phyloP scores from a whole-genome alignment of 2,888 invertebrate species.

The Apotomis turbidana region DNA sequence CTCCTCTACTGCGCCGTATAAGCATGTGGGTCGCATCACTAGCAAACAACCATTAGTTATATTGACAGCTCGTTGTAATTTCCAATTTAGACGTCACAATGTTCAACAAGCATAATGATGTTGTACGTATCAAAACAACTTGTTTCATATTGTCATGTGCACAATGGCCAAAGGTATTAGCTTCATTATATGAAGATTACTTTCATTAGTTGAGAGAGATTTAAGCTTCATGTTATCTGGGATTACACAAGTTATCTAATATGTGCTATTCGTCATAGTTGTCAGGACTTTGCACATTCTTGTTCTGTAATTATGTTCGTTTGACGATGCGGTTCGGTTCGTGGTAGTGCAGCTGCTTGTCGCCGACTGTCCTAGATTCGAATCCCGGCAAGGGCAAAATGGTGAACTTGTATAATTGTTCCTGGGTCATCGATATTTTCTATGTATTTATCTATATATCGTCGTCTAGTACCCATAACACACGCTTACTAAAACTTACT shows the following conservation, averaged over 20 bases:
- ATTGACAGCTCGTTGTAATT: slow-evolving; percentile 61
- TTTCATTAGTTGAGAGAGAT: slow-evolving; percentile 34
- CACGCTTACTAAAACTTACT: too few species aligned
- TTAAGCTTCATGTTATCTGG: slow-evolving; percentile 26
- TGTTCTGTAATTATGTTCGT: not conserved
- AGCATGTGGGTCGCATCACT: slow-evolving; percentile 61
- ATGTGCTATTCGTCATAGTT: slow-evolving; percentile 15
- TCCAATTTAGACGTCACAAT: slow-evolving; percentile 58
- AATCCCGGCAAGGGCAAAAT: too few species aligned
- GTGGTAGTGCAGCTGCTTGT: too few species aligned
- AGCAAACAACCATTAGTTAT: slow-evolving; percentile 61
- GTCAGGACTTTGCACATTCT: not conserved
- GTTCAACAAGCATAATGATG: slow-evolving; percentile 39
- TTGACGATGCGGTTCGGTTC: too few species aligned
- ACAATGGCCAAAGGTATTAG: slow-evolving; percentile 29
- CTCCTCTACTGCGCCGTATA: slow-evolving; percentile 14
- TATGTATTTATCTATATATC: too few species aligned
- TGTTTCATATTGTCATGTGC: slow-evolving; percentile 40
- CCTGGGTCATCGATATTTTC: too few species aligned
- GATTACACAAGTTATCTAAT: slow-evolving; percentile 38
- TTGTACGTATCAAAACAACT: slow-evolving; percentile 45
- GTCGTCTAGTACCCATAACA: too few species aligned
- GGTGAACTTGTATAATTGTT: too few species aligned
- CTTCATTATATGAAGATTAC: slow-evolving; percentile 38
- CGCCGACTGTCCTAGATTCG: too few species aligned